Percentiles rank a stretch among this genome's conserved stretches.
Evolutionary conservation across 2,888 invertebrate genomes (phyloP).

Genomic region (Phaedon cochleariae): DNA sequence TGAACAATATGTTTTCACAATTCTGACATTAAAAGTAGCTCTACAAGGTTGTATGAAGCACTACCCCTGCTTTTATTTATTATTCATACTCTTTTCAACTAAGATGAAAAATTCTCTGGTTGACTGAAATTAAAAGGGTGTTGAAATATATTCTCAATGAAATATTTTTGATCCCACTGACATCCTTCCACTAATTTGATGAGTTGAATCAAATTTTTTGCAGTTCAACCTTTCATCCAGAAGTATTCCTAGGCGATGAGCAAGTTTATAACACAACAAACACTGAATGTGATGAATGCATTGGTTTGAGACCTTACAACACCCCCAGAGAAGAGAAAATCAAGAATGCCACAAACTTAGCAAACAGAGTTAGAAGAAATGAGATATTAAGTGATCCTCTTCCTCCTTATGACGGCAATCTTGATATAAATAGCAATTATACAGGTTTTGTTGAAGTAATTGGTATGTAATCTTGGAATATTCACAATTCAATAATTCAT

Average conservation of each 20-base stretch:
- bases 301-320: slow-evolving; percentile 63
- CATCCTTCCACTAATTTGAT: no score
- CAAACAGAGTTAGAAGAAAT: slow-evolving; percentile 54
- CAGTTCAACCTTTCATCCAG: slow-evolving; percentile 70
- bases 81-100: no score
- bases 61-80: no score
- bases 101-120: no score
- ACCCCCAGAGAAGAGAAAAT: slow-evolving; percentile 52
- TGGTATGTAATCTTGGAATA: slow-evolving; percentile 49
- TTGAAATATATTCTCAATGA: no score
- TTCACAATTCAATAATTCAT: background rate
- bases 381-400: slow-evolving; percentile 55
- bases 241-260: slow-evolving; percentile 79
- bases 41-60: no score
- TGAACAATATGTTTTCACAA: background rate
- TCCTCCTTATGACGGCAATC: slow-evolving; percentile 73
- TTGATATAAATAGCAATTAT: slow-evolving; percentile 82
- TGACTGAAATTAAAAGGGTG: no score
- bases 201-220: slow-evolving; percentile 40
- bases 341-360: slow-evolving; percentile 44
- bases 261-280: slow-evolving; percentile 57
- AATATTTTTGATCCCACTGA: no score
- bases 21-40: no score
- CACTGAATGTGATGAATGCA: slow-evolving; percentile 63
- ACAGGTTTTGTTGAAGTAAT: slow-evolving; percentile 87